These are phyloP conservation scores for Pseudorhiza aurosa DNA, from an alignment of 30 jellyfish, hydroid and myxozoan genomes.

Conservation along the genomic window DNA sequence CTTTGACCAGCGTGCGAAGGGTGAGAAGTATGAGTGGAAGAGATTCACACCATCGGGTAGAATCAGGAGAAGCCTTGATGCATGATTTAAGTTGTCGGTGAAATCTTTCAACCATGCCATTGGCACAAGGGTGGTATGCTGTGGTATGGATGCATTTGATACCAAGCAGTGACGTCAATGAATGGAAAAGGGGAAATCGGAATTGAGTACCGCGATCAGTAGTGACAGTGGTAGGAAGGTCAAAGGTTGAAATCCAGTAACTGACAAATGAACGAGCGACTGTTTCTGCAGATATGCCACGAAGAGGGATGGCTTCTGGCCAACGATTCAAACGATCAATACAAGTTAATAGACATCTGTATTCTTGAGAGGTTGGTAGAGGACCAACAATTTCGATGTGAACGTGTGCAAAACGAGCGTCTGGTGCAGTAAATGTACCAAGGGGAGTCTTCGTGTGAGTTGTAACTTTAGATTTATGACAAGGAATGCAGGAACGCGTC, in stretches of 20 bases:
- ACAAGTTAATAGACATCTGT: slow-evolving; percentile 17
- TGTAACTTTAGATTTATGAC: slow-evolving; percentile 1
- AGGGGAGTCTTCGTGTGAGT: slow-evolving; percentile 1
- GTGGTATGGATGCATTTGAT: slow-evolving; percentile 7
- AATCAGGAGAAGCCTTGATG: slow-evolving; percentile 6
- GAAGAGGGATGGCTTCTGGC: slow-evolving; percentile 31
- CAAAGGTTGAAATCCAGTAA: slow-evolving; percentile 5
- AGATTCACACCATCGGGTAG: slow-evolving; percentile 2
- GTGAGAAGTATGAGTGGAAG: slow-evolving; percentile 15
- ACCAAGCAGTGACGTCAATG: slow-evolving; percentile 5
- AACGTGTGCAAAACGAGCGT: slow-evolving; percentile 16
- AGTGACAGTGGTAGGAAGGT: slow-evolving; percentile 24
- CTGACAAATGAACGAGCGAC: slow-evolving; percentile 13
- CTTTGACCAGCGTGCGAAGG: slow-evolving; percentile 6
- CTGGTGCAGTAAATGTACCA: slow-evolving; percentile 20
- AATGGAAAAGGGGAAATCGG: background rate
- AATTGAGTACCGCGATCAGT: slow-evolving; percentile 27
- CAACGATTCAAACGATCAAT: slow-evolving; percentile 17
- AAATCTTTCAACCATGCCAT: slow-evolving; percentile 28
- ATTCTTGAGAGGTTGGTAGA: background rate
- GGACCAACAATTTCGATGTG: slow-evolving; percentile 23
- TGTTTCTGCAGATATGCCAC: slow-evolving; percentile 3
- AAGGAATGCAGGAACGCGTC: slow-evolving; percentile 20
- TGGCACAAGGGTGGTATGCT: slow-evolving; percentile 36
- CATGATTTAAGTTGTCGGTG: slow-evolving; percentile 16